Percentiles rank a stretch among this genome's conserved stretches.
Evolutionary conservation across 2,888 invertebrate species (phyloP).

Genomic region (Hypercompe scribonia): DNA sequence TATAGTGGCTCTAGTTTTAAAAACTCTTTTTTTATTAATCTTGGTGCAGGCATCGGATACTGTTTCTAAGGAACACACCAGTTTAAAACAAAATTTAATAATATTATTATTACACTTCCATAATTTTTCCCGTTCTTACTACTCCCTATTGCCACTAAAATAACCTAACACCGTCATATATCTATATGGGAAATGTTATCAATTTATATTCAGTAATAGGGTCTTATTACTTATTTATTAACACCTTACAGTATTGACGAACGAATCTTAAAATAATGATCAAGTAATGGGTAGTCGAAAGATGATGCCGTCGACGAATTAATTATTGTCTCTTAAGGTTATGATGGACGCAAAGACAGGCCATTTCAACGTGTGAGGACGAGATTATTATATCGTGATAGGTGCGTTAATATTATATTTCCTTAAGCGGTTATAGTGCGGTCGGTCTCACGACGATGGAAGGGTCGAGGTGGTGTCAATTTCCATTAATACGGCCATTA

Average conservation of each 20-base stretch:
- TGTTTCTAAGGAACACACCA: too few relatives aligned
- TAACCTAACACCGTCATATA: not conserved
- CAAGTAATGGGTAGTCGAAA: conserved; percentile 56
- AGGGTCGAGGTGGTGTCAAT: conserved; percentile 75
- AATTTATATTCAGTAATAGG: conserved; percentile 22
- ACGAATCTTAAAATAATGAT: conserved; percentile 52
- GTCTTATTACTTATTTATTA: conserved; percentile 16
- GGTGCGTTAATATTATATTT: conserved; percentile 81
- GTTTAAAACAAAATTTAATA: too few relatives aligned
- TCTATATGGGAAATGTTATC: not conserved
- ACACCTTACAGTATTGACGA: conserved; percentile 45
- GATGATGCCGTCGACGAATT: conserved; percentile 64
- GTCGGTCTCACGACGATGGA: conserved; percentile 62
- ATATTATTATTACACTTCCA: too few relatives aligned
- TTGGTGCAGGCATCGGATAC: too few relatives aligned
- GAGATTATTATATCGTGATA: conserved; percentile 79
- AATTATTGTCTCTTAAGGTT: conserved; percentile 68
- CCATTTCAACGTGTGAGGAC: conserved; percentile 73
- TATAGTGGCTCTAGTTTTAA: too few relatives aligned
- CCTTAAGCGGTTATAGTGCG: conserved; percentile 68
- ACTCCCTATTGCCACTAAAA: too few relatives aligned
- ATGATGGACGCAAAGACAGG: conserved; percentile 65
- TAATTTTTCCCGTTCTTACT: too few relatives aligned
- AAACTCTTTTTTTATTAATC: too few relatives aligned
- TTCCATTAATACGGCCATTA: conserved; percentile 83